Evolutionary conservation across 2,888 invertebrate genomes (phyloP), one percentile per base, ranked within the genome.

Genomic region (Melieria omissa): DNA sequence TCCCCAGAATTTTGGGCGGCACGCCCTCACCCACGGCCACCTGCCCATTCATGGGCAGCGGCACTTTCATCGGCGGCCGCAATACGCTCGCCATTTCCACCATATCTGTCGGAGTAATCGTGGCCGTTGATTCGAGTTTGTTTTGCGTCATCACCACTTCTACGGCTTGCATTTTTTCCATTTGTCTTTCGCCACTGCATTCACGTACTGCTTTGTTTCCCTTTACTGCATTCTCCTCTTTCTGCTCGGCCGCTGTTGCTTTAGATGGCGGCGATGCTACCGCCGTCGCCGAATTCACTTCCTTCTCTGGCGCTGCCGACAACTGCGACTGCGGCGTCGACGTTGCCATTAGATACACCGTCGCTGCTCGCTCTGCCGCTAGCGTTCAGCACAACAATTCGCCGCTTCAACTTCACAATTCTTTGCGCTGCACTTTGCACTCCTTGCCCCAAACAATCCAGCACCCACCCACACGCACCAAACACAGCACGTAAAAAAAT

Each of bases 401-500:
- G 61, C 60, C 58, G 3, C 9, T 60, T 67, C 29, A 47, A 14
- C 44, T 60, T 58, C 52, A 7, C 41, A 14, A 52, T 44, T 4
- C 8, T 65, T 41, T n/a, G 12, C 29, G 9, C 49, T 46, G 9
- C 12, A 49, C n/a, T 14, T 67, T 29, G 9, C 52, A n/a, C 29
- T 46, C n/a, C 49, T 60, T 49, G 9, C 49, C 44, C 60, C 60
- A 46, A 55, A 6, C 12, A 57, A 9, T 60, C 16, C n/a, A 16
- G 49, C 49, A 5, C 49, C 16, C n/a, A 16, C 60, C 49, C 49
- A 46, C 58, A 47, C 42, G 14, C 14, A 29, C 46, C 12, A 29
- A n/a, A 29, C 16, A 5, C 49, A 52, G 45, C 52, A 62, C 55
- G 16, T 54, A 63, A 52, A 57, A 69, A 63, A 69, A 69, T 69